phyloP scores from a whole-genome alignment of 2,113 vertebrate genomes.

The Megalops atlanticus region DNA sequence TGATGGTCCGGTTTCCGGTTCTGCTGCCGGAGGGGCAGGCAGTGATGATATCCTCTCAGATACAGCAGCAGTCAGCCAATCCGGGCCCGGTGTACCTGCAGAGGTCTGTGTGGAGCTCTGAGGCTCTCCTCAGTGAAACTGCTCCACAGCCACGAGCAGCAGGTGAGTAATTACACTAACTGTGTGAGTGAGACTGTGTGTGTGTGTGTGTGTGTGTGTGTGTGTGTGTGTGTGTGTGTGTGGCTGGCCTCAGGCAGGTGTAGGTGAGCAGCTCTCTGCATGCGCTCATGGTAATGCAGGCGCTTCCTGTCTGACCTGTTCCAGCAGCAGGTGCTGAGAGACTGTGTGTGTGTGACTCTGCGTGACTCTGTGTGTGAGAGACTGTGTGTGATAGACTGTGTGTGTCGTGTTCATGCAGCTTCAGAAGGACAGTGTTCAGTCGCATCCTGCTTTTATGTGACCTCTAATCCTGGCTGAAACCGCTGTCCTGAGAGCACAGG shows the following conservation, averaged over 20 bases:
- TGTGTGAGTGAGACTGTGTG: no score
- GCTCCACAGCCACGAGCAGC: neutral
- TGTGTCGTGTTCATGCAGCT: no score
- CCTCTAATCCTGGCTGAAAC: no score
- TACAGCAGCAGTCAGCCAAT: neutral
- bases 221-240: neutral
- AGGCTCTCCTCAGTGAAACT: neutral
- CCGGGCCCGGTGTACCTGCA: neutral
- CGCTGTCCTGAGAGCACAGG: no score
- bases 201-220: neutral
- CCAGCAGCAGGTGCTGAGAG: neutral
- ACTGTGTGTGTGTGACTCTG: no score
- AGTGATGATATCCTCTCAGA: neutral
- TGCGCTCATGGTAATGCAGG: neutral
- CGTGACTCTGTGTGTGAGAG: no score
- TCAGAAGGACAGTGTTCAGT: no score
- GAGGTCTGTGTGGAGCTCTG: neutral
- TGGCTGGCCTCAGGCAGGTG: neutral
- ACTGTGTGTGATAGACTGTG: no score
- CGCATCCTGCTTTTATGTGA: no score
- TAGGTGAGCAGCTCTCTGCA: neutral
- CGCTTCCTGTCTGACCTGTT: constrained; percentile 25
- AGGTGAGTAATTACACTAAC: neutral
- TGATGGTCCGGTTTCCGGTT: neutral
- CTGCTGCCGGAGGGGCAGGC: neutral